Percentiles rank a stretch among this genome's conserved stretches.
Evolutionary conservation across 2,888 invertebrate genomes (phyloP).

Genomic region (Patella caerulea): DNA sequence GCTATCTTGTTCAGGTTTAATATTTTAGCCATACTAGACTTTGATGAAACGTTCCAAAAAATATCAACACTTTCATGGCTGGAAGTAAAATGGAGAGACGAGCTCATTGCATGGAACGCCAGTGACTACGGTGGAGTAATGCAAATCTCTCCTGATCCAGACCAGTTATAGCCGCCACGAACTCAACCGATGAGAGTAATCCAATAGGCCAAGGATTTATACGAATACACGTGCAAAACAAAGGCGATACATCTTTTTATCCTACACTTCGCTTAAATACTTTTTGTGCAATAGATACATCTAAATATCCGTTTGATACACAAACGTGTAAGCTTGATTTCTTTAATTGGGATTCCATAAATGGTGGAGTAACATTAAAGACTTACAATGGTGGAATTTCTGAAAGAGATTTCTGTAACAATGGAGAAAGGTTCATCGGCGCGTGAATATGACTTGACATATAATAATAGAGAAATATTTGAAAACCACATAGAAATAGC

Average conservation of each 20-base stretch:
- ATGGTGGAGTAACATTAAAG: not conserved
- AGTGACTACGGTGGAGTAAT: not conserved
- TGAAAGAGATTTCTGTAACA: not conserved
- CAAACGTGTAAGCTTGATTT: not conserved
- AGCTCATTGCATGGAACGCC: not conserved
- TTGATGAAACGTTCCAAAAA: not conserved
- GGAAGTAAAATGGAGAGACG: not conserved
- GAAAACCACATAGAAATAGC: not conserved
- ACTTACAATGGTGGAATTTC: not conserved
- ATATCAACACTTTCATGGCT: not conserved
- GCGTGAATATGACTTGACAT: not conserved
- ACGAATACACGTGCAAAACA: not conserved
- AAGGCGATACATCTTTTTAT: not conserved
- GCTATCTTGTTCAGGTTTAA: not conserved
- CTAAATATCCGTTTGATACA: not conserved
- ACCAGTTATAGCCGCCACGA: not conserved
- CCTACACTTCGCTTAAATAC: not conserved
- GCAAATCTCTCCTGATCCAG: not conserved
- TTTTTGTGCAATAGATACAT: not conserved
- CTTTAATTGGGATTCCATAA: not conserved
- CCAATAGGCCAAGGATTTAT: not conserved
- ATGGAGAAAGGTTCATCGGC: not conserved
- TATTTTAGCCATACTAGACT: not conserved
- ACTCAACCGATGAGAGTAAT: not conserved
- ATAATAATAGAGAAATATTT: not conserved